Evolutionary conservation across 2,888 invertebrate genomes (phyloP).

Genomic region (Himalopsyche anomala): DNA sequence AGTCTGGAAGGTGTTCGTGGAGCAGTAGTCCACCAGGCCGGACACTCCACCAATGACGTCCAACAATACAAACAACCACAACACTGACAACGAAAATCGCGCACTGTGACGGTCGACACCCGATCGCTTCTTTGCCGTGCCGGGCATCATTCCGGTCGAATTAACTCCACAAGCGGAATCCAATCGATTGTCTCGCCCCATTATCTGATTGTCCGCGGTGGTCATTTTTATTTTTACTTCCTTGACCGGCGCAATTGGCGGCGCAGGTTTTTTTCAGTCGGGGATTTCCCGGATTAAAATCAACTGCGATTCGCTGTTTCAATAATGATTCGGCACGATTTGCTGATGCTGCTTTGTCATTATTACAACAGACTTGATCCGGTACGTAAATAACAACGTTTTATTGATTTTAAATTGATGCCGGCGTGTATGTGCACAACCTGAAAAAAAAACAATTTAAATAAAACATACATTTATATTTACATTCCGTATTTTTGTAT

Average conservation of each 20-base stretch:
- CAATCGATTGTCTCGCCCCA: background rate
- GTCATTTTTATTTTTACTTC: slow-evolving; percentile 5
- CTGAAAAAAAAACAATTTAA: background rate
- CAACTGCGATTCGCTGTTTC: background rate
- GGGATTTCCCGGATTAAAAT: background rate
- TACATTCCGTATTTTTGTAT: no score
- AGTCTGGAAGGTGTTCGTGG: slow-evolving; percentile 77
- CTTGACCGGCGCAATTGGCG: background rate
- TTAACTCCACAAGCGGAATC: background rate
- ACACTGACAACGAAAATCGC: background rate
- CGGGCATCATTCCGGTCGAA: background rate
- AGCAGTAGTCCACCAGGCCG: slow-evolving; percentile 77
- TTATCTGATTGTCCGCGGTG: background rate
- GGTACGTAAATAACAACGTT: background rate
- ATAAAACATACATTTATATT: no score
- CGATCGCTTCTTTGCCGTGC: background rate
- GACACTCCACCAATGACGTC: slow-evolving; percentile 68
- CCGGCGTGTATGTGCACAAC: background rate
- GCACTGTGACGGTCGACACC: background rate
- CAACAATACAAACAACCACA: slow-evolving; percentile 28
- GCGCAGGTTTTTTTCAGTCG: background rate
- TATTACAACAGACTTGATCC: background rate
- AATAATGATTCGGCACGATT: background rate
- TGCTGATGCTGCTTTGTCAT: background rate
- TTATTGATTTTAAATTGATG: background rate